These are phyloP conservation scores for Sesia apiformis DNA, from an alignment of 2,888 invertebrate genomes.

Conservation along the genomic window DNA sequence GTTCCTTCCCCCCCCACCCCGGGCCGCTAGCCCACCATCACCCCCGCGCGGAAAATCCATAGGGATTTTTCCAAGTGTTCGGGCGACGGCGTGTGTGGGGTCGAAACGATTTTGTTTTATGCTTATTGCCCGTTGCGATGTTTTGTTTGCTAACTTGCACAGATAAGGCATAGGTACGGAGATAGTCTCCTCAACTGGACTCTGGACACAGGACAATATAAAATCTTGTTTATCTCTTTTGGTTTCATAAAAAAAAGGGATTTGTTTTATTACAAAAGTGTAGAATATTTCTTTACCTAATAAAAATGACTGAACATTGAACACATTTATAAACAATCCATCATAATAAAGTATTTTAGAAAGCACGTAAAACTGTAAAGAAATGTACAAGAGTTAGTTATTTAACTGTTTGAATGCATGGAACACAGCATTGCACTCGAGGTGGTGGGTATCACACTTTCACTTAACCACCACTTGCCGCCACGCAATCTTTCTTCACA, in stretches of 20 bases:
- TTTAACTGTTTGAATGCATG: not conserved
- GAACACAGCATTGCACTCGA: not conserved
- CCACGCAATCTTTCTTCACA: conserved; percentile 23
- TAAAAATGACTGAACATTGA: not conserved
- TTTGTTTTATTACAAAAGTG: not conserved
- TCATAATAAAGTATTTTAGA: not conserved
- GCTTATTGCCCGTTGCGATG: conserved; percentile 69
- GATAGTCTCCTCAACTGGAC: conserved; percentile 52
- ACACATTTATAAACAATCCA: not conserved
- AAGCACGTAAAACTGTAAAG: not conserved
- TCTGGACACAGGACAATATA: not conserved
- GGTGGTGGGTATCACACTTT: conserved; percentile 29
- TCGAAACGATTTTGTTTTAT: conserved; percentile 73
- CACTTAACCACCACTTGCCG: conserved; percentile 16
- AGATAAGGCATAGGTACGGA: conserved; percentile 60
- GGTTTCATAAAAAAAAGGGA: not conserved
- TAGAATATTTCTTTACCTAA: no score
- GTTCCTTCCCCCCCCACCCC: conserved; percentile 60
- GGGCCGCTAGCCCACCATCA: conserved; percentile 22
- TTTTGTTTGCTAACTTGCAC: conserved; percentile 70
- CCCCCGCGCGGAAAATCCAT: conserved; percentile 68
- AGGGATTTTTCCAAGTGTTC: conserved; percentile 75
- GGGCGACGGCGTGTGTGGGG: conserved; percentile 70
- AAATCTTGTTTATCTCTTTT: no score
- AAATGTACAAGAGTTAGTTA: not conserved